These are phyloP conservation scores for Myiopsitta monachus DNA, from an alignment of 2,113 vertebrate genomes.

Conservation along the genomic window DNA sequence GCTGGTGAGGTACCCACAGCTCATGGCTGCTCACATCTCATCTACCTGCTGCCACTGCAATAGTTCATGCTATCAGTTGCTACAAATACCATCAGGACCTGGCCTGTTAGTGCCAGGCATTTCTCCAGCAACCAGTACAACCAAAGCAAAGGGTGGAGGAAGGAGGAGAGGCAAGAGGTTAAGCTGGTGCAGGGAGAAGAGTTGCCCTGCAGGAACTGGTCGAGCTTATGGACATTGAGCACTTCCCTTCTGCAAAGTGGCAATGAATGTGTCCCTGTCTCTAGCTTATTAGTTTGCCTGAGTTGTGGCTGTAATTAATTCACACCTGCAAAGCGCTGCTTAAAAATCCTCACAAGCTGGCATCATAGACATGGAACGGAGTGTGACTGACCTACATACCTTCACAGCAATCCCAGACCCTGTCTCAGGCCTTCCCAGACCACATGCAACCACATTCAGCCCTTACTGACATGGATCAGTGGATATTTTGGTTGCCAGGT, in stretches of 20 bases:
- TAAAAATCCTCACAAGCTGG: neutral
- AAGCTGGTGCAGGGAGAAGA: neutral
- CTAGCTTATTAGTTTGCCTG: neutral
- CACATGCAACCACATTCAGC: fast-evolving
- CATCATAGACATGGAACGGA: neutral
- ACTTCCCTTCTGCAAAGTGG: neutral
- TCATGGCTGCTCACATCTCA: fast-evolving
- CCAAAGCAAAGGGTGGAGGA: neutral
- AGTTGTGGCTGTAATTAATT: neutral
- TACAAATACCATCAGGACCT: neutral
- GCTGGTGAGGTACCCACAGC: neutral
- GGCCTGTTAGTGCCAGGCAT: fast-evolving
- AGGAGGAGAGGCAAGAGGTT: neutral
- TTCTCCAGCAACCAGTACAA: neutral
- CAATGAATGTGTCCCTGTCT: neutral
- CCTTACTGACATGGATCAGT: neutral
- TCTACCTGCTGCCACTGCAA: neutral
- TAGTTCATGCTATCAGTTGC: neutral
- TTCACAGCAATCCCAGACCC: neutral
- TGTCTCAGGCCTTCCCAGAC: neutral
- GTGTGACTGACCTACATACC: neutral
- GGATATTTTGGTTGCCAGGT: neutral
- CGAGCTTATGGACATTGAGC: neutral
- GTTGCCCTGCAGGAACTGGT: neutral
- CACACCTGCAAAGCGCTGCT: neutral